Conservation (phyloP, 2,797 vertebrate species). For the Molossus alvarezi region DNA sequence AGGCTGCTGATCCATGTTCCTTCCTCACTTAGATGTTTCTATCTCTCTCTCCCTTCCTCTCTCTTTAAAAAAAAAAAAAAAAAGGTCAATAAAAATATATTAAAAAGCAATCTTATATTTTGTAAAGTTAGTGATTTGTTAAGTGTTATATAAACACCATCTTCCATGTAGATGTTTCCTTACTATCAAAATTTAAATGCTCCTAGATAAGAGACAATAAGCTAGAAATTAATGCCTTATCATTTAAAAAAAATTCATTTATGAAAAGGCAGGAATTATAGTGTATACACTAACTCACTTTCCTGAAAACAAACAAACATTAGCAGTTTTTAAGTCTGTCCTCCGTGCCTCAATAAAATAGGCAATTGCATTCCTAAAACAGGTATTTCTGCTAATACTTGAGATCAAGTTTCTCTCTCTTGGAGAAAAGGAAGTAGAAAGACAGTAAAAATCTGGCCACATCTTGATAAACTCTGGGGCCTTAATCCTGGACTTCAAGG, state of each 20-base stretch:
- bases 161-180: not conserved
- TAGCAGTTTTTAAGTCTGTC: not conserved
- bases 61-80: too few species aligned
- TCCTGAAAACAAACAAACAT: not conserved
- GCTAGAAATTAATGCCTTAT: not conserved
- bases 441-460: not conserved
- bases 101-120: not conserved
- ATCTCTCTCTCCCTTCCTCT: too few species aligned
- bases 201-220: not conserved
- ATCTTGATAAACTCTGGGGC: not conserved
- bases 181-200: not conserved
- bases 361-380: not conserved
- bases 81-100: not conserved
- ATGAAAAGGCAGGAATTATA: conserved; percentile 52
- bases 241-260: not conserved
- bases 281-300: not conserved
- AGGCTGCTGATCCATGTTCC: too few species aligned
- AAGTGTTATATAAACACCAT: not conserved
- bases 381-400: conserved; percentile 18
- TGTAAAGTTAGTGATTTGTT: not conserved
- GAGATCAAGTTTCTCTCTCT: not conserved
- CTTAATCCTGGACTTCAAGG: not conserved
- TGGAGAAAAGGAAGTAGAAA: conserved; percentile 24
- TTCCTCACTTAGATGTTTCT: too few species aligned
- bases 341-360: not conserved